A percentile compares a stretch with the other conserved stretches of the same genome.
Evolutionary conservation across 2,113 vertebrate species (phyloP).

Genomic region (Porphyrio hochstetteri): DNA sequence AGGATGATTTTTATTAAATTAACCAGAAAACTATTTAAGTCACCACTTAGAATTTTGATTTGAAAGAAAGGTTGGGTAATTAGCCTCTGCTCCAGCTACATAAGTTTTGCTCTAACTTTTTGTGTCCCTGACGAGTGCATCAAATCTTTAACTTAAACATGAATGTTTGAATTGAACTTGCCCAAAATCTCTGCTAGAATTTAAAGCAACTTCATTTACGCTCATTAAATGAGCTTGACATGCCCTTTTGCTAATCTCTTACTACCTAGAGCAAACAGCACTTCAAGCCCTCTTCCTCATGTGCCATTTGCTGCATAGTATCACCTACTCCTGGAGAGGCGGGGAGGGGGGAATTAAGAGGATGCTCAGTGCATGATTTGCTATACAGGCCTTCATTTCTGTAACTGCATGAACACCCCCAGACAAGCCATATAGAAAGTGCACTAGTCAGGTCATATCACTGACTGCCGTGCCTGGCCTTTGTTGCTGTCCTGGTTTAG

Average conservation of each 20-base stretch:
- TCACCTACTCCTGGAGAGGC: rapidly evolving
- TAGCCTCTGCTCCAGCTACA: not conserved
- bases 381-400: not conserved
- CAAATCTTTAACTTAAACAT: not conserved
- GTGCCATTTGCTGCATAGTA: not conserved
- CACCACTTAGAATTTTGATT: not conserved
- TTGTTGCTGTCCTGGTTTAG: not conserved
- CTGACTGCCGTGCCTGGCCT: not conserved
- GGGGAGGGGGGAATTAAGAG: not conserved
- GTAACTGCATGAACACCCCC: not conserved
- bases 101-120: not conserved
- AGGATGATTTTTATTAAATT: not conserved
- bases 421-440: not conserved
- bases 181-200: not conserved
- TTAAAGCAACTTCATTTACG: not conserved
- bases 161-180: not conserved
- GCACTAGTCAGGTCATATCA: not conserved
- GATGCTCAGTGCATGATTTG: not conserved
- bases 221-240: not conserved
- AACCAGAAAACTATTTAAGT: not conserved
- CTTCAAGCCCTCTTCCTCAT: not conserved
- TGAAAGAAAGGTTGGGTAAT: not conserved
- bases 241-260: not conserved
- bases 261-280: not conserved
- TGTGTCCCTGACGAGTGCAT: not conserved